phyloP scores from a whole-genome alignment of 2,888 invertebrate genomes.

The Mesorhabditis belari region DNA sequence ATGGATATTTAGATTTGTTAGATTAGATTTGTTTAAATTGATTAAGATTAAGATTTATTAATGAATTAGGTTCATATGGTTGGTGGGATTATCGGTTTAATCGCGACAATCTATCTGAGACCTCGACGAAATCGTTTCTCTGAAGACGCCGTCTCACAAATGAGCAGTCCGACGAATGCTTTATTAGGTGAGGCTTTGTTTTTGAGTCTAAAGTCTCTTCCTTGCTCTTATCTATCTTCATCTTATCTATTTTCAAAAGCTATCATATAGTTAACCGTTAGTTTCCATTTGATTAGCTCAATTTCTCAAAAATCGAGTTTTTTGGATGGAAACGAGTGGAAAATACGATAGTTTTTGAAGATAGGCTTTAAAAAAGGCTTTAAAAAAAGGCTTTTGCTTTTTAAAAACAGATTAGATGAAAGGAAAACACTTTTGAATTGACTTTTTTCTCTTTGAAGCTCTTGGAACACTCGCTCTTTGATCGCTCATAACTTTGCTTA shows the following conservation, averaged over 20 bases:
- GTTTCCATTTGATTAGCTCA: no score
- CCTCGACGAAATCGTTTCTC: constrained; percentile 41
- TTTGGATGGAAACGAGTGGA: background rate
- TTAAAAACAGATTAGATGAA: no score
- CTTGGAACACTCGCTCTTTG: no score
- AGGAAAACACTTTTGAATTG: no score
- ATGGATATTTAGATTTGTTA: background rate
- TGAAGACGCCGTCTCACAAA: constrained; percentile 35
- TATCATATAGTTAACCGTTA: background rate
- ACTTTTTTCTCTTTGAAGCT: no score
- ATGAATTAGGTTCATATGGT: constrained; percentile 42
- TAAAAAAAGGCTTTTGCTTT: no score
- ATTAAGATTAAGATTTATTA: no score
- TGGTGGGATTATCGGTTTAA: constrained; percentile 44
- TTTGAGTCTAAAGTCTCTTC: no score
- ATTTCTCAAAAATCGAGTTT: background rate
- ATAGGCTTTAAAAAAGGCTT: no score
- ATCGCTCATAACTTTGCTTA: no score
- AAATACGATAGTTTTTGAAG: background rate
- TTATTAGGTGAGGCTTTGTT: constrained; percentile 32
- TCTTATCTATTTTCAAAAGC: background rate
- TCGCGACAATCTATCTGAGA: constrained; percentile 43
- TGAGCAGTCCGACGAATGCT: constrained; percentile 43
- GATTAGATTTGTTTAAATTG: background rate
- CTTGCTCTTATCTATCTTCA: no score